A percentile compares a stretch with the other conserved stretches of the same genome.
Evolutionary conservation across 2,113 vertebrate species (phyloP).

Genomic region (Myrmecobius fasciatus): DNA sequence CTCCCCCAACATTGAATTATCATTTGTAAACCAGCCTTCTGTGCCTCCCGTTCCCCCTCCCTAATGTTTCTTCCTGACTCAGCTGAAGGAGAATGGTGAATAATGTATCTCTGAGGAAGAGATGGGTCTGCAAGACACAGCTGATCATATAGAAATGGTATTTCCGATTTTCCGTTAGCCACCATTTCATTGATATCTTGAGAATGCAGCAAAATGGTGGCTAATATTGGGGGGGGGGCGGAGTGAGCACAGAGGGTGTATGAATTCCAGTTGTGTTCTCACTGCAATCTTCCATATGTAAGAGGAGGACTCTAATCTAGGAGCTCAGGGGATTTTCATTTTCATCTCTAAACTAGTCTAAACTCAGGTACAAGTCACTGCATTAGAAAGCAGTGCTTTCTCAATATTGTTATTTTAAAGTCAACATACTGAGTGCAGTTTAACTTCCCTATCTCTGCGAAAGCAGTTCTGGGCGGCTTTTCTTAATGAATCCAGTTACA

Average conservation of each 20-base stretch:
- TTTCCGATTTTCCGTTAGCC: neutral
- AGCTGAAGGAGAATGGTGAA: neutral
- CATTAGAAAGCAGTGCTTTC: neutral
- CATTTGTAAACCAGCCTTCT: neutral
- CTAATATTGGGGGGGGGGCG: neutral
- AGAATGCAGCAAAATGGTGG: neutral
- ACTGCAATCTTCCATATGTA: neutral
- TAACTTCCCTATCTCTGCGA: neutral
- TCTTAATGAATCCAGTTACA: neutral
- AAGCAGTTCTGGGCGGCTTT: neutral
- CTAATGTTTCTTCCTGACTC: slow-evolving; percentile 24
- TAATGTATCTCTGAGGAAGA: neutral
- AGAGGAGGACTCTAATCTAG: neutral
- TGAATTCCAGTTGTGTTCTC: neutral
- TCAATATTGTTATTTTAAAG: neutral
- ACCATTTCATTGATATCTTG: neutral
- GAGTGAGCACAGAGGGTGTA: neutral
- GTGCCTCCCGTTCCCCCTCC: accelerated
- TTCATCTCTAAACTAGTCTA: slow-evolving; percentile 1
- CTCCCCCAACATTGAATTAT: neutral
- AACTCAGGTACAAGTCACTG: slow-evolving; percentile 27
- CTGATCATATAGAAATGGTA: neutral
- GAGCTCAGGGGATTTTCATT: neutral
- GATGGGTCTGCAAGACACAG: neutral
- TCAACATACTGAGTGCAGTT: neutral